These are phyloP conservation scores for Eupithecia exiguata DNA, from an alignment of 2,888 invertebrate species.

Conservation along the genomic window DNA sequence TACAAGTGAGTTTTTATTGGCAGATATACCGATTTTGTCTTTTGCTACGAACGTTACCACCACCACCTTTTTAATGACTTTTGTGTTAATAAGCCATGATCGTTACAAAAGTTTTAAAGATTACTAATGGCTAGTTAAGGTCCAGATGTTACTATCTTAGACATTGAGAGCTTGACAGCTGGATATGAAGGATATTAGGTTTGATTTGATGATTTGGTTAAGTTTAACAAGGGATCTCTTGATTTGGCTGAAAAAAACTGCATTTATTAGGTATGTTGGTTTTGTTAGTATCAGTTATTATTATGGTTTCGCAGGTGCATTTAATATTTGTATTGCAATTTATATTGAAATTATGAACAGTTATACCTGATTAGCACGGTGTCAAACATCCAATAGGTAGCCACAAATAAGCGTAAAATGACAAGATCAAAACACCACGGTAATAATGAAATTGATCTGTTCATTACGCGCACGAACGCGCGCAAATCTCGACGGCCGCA, in stretches of 20 bases:
- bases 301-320: not conserved
- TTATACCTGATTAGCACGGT: not conserved
- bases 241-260: not conserved
- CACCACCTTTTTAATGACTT: too few relatives aligned
- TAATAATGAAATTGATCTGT: constrained; percentile 58
- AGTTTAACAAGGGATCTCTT: not conserved
- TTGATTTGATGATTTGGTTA: not conserved
- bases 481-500: constrained; percentile 38
- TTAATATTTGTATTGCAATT: too few relatives aligned
- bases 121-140: not conserved
- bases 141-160: not conserved
- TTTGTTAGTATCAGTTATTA: too few relatives aligned
- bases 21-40: too few relatives aligned
- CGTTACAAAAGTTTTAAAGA: too few relatives aligned
- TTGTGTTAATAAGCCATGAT: too few relatives aligned
- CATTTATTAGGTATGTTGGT: not conserved
- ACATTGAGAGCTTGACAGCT: not conserved
- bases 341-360: too few relatives aligned
- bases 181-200: not conserved
- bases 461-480: constrained; percentile 64
- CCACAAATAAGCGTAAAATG: constrained; percentile 51
- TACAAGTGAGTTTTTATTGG: too few relatives aligned
- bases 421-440: constrained; percentile 47
- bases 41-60: too few relatives aligned
- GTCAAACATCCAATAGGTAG: not conserved